Percentiles rank a stretch among this genome's conserved stretches.
phyloP scores from a whole-genome alignment of 1,140 invertebrate species.

The Saccostrea cuccullata region DNA sequence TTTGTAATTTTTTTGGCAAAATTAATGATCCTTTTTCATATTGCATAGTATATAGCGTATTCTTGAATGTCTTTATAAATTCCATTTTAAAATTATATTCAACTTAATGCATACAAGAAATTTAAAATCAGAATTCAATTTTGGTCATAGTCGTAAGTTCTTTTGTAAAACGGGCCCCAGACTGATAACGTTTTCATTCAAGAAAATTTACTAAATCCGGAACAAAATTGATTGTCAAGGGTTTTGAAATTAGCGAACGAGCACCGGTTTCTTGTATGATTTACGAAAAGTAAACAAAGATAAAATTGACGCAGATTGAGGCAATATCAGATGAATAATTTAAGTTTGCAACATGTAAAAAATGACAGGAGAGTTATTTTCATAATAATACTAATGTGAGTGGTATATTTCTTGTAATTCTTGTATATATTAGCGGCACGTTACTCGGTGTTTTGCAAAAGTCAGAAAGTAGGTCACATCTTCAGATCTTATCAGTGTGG shows the following conservation, averaged over 20 bases:
- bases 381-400: not conserved
- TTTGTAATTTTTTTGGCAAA: no score
- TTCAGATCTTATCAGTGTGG: not conserved
- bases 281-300: not conserved
- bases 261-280: not conserved
- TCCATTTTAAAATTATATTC: no score
- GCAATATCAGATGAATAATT: not conserved
- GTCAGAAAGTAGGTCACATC: not conserved
- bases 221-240: not conserved
- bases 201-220: not conserved
- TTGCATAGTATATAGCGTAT: no score
- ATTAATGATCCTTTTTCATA: no score
- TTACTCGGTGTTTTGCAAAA: not conserved
- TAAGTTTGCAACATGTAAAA: not conserved
- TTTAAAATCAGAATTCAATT: no score
- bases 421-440: no score
- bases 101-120: no score
- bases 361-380: not conserved
- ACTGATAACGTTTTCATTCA: no score
- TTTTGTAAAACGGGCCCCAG: no score
- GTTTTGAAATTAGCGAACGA: not conserved
- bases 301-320: not conserved
- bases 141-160: no score
- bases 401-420: no score
- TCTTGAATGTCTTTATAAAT: no score